Conservation (phyloP, 2,797 vertebrate genomes). For the Distichodus sexfasciatus region DNA sequence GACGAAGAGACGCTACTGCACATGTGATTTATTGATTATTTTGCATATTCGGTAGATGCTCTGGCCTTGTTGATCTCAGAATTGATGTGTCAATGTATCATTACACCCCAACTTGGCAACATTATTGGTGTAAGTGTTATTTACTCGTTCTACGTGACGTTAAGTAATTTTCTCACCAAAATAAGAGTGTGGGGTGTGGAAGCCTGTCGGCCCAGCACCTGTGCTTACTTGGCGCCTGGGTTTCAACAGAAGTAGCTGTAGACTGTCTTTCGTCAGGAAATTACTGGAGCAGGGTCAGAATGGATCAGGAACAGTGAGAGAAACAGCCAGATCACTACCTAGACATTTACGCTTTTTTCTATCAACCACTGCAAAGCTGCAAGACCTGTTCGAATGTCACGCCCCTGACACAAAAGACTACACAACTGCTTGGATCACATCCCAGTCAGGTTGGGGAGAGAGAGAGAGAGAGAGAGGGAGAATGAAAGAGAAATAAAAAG, state of each 20-base stretch:
- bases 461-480: background rate
- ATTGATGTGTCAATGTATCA: no score
- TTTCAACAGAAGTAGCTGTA: conserved; percentile 2
- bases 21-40: no score
- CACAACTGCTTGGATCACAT: background rate
- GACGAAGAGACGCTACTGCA: no score
- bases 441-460: background rate
- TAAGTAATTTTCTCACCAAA: background rate
- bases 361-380: background rate
- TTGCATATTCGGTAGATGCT: no score
- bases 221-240: conserved; percentile 25
- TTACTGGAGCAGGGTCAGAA: conserved; percentile 29
- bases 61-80: no score
- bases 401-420: background rate
- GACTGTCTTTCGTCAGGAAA: conserved; percentile 27
- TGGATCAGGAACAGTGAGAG: conserved; percentile 5
- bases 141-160: background rate
- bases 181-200: conserved; percentile 18
- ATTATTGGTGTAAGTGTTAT: no score
- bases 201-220: conserved; percentile 31
- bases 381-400: conserved; percentile 6
- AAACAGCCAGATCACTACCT: conserved; percentile 2
- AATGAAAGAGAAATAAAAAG: background rate
- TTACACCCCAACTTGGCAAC: no score
- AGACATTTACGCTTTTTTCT: conserved; percentile 3